Base-by-base conservation (phyloP, 2,888 invertebrate genomes). In the Synergus gifuensis region DNA sequence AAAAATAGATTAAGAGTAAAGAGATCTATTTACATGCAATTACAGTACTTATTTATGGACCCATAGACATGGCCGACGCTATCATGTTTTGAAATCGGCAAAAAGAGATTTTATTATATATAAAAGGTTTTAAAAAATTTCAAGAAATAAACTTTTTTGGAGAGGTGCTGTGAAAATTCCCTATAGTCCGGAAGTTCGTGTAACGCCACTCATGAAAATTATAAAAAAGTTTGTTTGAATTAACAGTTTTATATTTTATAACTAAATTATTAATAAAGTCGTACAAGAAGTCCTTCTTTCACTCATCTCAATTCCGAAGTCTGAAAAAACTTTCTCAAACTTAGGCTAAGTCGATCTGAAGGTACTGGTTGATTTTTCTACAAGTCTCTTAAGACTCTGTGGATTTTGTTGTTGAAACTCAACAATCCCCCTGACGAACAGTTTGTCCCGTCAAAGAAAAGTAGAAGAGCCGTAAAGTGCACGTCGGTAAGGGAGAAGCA, bases 391-490 rank as follows among this genome's bases (percentile, higher is more conserved):
- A 54, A 73, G 73, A 54, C 49, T 36, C 49, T 28, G n/a, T 28
- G n/a, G 73, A 73, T n/a, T 54, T 73, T 73, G 54, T 73, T 73
- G 73, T 73, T 73, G 54, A 73, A 73, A 73, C 49, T 73, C 49
- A 54, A 54, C 49, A 73, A 73, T 73, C 36, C 54, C 73, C 73
- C 36, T 54, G 73, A 73, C 73, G 54, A 54, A n/a, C 36, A 49
- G n/a, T 73, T 73, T 49, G n/a, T 54, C 54, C 40, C n/a, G 36
- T 73, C 73, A 73, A 73, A 73, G 73, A 28, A 73, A 73, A 73
- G 73, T 73, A 54, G 73, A 73, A 73, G 73, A 73, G 73, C 36
- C 73, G 73, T 73, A 73, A 73, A 73, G 73, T 54, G 73, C 73
- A 73, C 5, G 11, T 9, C 4, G 9, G 36, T 54, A 36, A 73